A percentile compares a stretch with the other conserved stretches of the same genome.
Conservation (phyloP, 2,797 vertebrate genomes). For the Sandelia bainsii region DNA sequence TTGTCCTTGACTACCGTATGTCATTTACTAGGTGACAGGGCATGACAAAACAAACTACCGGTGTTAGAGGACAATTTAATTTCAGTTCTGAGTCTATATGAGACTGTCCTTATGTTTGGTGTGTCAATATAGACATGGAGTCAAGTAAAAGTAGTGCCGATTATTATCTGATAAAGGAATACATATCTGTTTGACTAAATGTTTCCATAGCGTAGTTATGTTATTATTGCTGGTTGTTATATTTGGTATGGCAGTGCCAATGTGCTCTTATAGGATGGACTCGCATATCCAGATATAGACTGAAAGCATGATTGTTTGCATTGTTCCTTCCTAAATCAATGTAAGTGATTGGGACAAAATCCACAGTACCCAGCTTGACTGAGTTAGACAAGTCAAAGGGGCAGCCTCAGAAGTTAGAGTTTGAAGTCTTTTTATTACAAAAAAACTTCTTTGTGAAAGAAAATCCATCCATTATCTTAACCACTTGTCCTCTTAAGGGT, state of each 20-base stretch:
- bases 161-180: slow-evolving; percentile 38
- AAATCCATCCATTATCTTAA: too few relatives aligned
- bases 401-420: background rate
- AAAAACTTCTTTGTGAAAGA: background rate
- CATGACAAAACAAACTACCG: slow-evolving; percentile 40
- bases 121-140: slow-evolving; percentile 48
- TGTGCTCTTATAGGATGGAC: background rate
- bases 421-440: background rate
- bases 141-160: slow-evolving; percentile 12
- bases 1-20: slow-evolving; percentile 42
- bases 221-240: slow-evolving; percentile 8
- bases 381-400: background rate
- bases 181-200: slow-evolving; percentile 1
- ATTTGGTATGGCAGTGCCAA: background rate
- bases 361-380: background rate
- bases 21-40: slow-evolving; percentile 51
- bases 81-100: slow-evolving; percentile 4
- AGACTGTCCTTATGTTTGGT: slow-evolving; percentile 36
- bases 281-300: background rate
- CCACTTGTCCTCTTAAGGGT: too few relatives aligned
- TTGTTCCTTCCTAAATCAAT: background rate
- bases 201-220: slow-evolving; percentile 27
- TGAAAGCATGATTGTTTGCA: background rate
- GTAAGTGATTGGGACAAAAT: background rate
- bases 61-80: slow-evolving; percentile 41